Evolutionary conservation across 2,888 invertebrate genomes (phyloP).

Genomic region (Chaitophorus viminalis): DNA sequence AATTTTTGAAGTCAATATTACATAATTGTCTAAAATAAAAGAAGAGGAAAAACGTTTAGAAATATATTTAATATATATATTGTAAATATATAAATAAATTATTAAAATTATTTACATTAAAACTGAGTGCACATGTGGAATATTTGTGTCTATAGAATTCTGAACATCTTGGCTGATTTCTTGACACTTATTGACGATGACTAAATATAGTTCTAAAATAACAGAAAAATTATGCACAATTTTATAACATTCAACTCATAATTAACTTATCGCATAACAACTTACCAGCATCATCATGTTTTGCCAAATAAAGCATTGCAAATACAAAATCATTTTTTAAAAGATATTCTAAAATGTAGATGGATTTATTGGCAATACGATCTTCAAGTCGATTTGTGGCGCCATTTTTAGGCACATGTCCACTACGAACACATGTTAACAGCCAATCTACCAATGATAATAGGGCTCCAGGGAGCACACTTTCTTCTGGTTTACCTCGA

Average conservation of each 20-base stretch:
- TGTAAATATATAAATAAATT: too few species aligned
- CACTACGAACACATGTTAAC: conserved; percentile 73
- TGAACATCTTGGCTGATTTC: conserved; percentile 73
- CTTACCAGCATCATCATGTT: conserved; percentile 81
- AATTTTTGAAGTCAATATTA: conserved; percentile 55
- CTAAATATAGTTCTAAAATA: conserved; percentile 71
- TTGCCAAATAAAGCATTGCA: conserved; percentile 84
- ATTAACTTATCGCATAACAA: conserved; percentile 66
- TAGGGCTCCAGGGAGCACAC: conserved; percentile 83
- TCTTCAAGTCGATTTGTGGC: conserved; percentile 45
- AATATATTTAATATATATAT: neutral
- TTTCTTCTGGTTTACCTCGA: conserved; percentile 87
- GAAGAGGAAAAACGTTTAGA: neutral
- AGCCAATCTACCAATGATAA: conserved; percentile 85
- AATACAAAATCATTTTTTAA: conserved; percentile 78
- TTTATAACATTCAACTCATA: neutral
- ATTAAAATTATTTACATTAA: conserved; percentile 42
- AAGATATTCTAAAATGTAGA: conserved; percentile 63
- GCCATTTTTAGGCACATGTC: conserved; percentile 67
- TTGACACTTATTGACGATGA: conserved; percentile 80
- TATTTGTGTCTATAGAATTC: conserved; percentile 47
- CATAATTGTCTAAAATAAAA: conserved; percentile 29
- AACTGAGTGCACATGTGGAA: conserved; percentile 42
- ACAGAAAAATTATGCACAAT: neutral
- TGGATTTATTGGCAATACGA: conserved; percentile 52